phyloP scores from a whole-genome alignment of 2,113 vertebrate genomes.

The Laterallus jamaicensis region DNA sequence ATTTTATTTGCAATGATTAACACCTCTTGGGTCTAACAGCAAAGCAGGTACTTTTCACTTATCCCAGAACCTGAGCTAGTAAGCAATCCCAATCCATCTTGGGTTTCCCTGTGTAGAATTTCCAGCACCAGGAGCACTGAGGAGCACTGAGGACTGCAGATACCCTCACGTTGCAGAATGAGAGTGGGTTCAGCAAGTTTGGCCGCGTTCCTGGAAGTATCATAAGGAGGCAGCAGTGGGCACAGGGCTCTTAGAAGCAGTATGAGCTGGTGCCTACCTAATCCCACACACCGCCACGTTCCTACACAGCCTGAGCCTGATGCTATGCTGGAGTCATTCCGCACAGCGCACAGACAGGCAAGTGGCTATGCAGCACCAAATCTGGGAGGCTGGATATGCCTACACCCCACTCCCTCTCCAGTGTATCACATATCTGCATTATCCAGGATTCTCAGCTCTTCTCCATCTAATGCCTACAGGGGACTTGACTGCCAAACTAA shows the following conservation, averaged over 20 bases:
- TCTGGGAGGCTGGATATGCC: neutral
- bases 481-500: neutral
- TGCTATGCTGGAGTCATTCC: neutral
- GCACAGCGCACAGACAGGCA: neutral
- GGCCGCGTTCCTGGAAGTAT: neutral
- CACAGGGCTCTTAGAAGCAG: accelerated
- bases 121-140: neutral
- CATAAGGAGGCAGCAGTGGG: neutral
- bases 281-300: neutral
- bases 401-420: neutral
- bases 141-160: neutral
- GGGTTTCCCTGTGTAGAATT: neutral
- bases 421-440: accelerated
- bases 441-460: neutral
- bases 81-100: neutral
- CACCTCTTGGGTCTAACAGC: neutral
- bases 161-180: neutral
- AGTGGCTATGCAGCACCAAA: neutral
- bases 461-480: neutral
- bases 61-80: neutral
- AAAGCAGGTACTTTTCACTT: neutral
- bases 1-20: neutral
- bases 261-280: neutral
- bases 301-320: neutral
- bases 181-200: neutral